Conservation (phyloP, 2,797 vertebrate species). For the Diceros bicornis region DNA sequence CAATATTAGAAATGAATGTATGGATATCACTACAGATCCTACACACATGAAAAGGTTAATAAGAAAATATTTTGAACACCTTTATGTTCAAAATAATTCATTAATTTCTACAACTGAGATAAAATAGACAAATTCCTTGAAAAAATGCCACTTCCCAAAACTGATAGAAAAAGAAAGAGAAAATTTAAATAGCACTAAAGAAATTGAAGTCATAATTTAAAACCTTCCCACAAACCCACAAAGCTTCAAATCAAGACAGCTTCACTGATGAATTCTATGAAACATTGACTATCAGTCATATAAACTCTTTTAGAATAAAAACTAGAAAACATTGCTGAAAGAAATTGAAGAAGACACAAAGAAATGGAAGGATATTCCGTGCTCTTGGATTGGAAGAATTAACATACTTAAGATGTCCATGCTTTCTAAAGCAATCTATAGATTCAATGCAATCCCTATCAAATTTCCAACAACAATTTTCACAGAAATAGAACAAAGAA, state of each 20-base stretch:
- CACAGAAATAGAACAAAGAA: no score
- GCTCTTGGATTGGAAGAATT: no score
- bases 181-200: not conserved
- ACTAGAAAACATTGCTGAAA: no score
- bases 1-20: slow-evolving; percentile 3
- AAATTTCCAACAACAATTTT: no score
- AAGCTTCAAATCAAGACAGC: not conserved
- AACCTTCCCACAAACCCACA: not conserved
- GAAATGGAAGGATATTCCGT: no score
- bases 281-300: not conserved
- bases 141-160: not conserved
- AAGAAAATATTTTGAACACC: not conserved
- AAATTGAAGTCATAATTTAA: not conserved
- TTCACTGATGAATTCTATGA: not conserved
- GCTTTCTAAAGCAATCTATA: no score
- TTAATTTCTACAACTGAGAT: not conserved
- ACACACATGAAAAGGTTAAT: not conserved
- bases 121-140: not conserved
- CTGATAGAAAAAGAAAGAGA: not conserved
- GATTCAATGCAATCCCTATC: no score
- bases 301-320: slow-evolving; percentile 21
- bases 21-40: not conserved
- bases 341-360: no score
- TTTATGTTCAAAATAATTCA: slow-evolving; percentile 14
- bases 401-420: no score